A percentile compares a stretch with the other conserved stretches of the same genome.
These are phyloP conservation scores for Stichodactyla helianthus DNA, from an alignment of 64 coral and sea anemone species.

Conservation along the genomic window DNA sequence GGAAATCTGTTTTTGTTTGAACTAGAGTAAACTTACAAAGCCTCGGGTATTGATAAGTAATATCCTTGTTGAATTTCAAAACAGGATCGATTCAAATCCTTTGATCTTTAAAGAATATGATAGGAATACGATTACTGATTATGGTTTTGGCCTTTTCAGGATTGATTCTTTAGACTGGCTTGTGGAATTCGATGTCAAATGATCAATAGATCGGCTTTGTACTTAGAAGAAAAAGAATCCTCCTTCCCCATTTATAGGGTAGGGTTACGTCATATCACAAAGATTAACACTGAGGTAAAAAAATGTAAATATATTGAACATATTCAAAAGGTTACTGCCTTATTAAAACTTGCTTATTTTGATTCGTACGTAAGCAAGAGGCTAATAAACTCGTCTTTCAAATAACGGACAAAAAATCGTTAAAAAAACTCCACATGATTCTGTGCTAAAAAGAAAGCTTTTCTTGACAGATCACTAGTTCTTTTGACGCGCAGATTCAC, in stretches of 20 bases:
- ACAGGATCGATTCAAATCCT: neutral
- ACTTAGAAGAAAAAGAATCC: neutral
- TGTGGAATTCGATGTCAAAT: neutral
- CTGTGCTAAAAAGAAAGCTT: neutral
- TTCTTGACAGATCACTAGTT: neutral
- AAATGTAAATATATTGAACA: neutral
- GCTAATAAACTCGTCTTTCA: neutral
- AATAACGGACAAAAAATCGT: neutral
- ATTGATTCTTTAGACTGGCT: no score
- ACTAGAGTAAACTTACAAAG: neutral
- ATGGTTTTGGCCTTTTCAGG: no score
- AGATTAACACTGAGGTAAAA: neutral
- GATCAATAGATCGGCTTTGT: neutral
- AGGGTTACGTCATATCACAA: neutral
- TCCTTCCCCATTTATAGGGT: neutral
- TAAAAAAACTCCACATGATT: neutral
- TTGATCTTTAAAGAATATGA: neutral
- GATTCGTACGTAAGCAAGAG: no score
- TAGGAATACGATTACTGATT: neutral
- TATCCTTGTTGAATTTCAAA: neutral
- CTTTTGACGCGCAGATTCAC: neutral
- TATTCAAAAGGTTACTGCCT: neutral
- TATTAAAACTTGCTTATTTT: neutral
- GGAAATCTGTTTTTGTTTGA: neutral
- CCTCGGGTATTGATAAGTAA: neutral